Evolutionary conservation across 2,797 vertebrate genomes (phyloP).

Genomic region (Bradypodion pumilum): DNA sequence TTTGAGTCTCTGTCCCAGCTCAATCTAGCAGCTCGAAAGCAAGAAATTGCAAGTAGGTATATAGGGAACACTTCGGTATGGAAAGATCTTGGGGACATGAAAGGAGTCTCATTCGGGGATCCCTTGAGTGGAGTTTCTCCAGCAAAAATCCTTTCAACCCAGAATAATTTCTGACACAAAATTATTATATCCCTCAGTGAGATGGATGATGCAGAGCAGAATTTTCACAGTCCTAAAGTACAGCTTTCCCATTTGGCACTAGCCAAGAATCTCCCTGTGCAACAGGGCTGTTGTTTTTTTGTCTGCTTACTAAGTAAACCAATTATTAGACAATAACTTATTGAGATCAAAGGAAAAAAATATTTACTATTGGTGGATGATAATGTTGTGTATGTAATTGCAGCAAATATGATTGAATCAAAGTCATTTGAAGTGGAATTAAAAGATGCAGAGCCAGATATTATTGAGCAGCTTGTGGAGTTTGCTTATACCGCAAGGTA

Average conservation of each 20-base stretch:
- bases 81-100: no score
- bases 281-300: no score
- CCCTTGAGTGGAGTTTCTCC: no score
- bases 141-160: no score
- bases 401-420: constrained; percentile 98
- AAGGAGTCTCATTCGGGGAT: no score
- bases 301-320: no score
- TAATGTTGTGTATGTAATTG: constrained; percentile 22
- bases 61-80: no score
- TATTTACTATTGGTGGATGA: background rate
- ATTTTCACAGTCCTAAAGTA: background rate
- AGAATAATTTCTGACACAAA: no score
- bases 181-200: background rate
- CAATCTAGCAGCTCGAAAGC: no score
- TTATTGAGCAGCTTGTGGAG: constrained; percentile 94
- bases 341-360: background rate
- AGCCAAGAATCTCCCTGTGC: background rate
- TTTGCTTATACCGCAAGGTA: constrained; percentile 98
- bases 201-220: background rate
- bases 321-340: background rate
- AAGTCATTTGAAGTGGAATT: constrained; percentile 96
- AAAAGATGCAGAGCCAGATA: constrained; percentile 93
- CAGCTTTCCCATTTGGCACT: background rate
- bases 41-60: no score
- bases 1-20: no score